Base-by-base conservation (phyloP, 2,797 vertebrate species). In the Tadarida brasiliensis region DNA sequence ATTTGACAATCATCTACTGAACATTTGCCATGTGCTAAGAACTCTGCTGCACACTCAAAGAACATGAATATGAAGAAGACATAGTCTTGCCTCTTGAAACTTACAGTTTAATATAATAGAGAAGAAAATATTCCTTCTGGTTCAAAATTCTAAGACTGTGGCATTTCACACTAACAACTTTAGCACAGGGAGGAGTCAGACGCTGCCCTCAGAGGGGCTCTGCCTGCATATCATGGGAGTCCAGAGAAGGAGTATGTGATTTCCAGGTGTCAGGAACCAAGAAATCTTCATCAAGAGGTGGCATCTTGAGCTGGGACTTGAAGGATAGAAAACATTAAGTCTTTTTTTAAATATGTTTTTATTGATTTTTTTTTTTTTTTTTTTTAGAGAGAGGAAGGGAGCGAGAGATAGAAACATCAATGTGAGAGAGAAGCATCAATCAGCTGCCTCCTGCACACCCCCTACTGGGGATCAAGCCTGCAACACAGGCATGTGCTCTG, bases 121-220 rank as follows among this genome's bases (percentile, higher is more conserved):
- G 14, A 88, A 67, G 65, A 73, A 91, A 91, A 68, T 63, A 90
- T 30, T 49, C 70, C 59, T 83, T 19, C 19, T 89, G 24, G 11
- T 49, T 91, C 70, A 95, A 77, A 89, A 92, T 91, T 94, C 83
- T 82, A 96, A 89, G 59, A 93, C 57, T 81, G 15, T 87, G 80
- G 88, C 51, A 84, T 65, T 87, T 67, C 35, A 78, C 19, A 90
- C 56, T 26, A 80, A 67, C 15, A 87, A 68, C 19, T 80, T 51
- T 70, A 80, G 87, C 35, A 44, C 11, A 26, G 7, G 24, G 22
- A 93, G 19, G 19, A 80, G 63, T 87, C 39, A 81, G 26, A 59
- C 8, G 8, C 11, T 73, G 20, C 7, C 33, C 68, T 84, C 54
- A 78, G 67, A 93, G 17, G 63, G 9, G 22, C 33, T 87, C 22